These are phyloP conservation scores for Marmota monax DNA, from an alignment of 2,113 vertebrate species.

Conservation along the genomic window DNA sequence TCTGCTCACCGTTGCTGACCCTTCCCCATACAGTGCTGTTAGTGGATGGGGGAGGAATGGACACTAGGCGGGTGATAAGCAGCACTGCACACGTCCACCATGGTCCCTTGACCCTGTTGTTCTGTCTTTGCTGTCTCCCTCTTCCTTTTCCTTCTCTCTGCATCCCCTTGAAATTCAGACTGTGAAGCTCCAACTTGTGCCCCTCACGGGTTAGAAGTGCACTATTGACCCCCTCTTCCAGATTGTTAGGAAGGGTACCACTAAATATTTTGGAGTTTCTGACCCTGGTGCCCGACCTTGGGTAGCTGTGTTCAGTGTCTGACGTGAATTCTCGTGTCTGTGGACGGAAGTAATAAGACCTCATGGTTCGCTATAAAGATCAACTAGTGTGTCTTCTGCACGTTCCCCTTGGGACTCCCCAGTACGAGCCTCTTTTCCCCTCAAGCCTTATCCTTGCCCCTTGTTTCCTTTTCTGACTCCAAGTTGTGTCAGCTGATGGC, in stretches of 20 bases:
- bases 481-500: not conserved
- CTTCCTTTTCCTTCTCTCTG: not conserved
- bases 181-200: not conserved
- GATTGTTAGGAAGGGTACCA: not conserved
- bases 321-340: not conserved
- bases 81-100: rapidly evolving
- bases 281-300: not conserved
- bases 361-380: not conserved
- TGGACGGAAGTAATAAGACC: not conserved
- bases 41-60: not conserved
- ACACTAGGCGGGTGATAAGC: not conserved
- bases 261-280: not conserved
- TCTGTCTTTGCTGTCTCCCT: not conserved
- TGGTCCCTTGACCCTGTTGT: not conserved
- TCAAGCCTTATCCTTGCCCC: not conserved
- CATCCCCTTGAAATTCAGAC: not conserved
- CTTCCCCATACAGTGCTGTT: rapidly evolving
- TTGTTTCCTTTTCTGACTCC: not conserved
- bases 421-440: not conserved
- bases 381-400: too few species aligned
- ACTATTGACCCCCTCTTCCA: not conserved
- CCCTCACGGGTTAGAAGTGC: not conserved
- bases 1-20: not conserved
- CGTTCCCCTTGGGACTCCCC: not conserved
- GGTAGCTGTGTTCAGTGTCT: not conserved